Conservation (phyloP, 2,113 vertebrate genomes). For the Pluvialis apricaria region DNA sequence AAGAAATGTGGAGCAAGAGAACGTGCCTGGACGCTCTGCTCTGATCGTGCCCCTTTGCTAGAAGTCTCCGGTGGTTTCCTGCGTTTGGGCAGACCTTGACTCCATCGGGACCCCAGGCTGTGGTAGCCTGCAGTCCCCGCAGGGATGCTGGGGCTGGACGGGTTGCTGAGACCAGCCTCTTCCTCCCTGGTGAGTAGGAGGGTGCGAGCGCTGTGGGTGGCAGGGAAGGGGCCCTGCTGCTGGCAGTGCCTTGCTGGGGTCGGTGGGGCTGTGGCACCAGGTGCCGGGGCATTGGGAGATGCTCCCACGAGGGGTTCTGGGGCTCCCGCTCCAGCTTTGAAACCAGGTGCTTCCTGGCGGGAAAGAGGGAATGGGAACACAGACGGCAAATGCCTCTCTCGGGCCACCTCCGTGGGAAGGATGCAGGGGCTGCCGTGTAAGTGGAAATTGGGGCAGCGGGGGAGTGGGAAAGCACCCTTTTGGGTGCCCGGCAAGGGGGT, state of each 20-base stretch:
- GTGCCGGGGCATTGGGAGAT: rapidly evolving
- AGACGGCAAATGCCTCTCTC: not conserved
- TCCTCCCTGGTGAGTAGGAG: conserved; percentile 38
- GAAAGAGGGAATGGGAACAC: not conserved
- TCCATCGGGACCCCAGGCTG: not conserved
- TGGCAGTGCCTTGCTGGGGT: not conserved
- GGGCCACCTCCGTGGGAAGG: not conserved
- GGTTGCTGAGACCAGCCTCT: conserved; percentile 17
- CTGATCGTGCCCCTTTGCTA: not conserved
- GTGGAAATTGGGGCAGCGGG: not conserved
- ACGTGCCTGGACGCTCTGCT: not conserved
- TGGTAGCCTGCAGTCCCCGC: not conserved
- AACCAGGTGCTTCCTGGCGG: not conserved
- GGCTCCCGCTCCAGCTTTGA: not conserved
- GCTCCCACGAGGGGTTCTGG: not conserved
- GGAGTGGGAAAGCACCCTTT: not conserved
- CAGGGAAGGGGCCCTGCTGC: too few relatives aligned
- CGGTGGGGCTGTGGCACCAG: rapidly evolving
- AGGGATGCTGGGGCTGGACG: conserved; percentile 27
- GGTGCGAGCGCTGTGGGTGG: not conserved
- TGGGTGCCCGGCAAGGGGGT: not conserved
- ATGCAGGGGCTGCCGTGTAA: not conserved
- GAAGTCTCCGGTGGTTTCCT: not conserved
- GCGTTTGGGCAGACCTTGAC: not conserved
- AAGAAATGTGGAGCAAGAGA: not conserved